These are phyloP conservation scores for Masnerella sp. DNA, from an alignment of 2,888 invertebrate species.

Conservation along the genomic window DNA sequence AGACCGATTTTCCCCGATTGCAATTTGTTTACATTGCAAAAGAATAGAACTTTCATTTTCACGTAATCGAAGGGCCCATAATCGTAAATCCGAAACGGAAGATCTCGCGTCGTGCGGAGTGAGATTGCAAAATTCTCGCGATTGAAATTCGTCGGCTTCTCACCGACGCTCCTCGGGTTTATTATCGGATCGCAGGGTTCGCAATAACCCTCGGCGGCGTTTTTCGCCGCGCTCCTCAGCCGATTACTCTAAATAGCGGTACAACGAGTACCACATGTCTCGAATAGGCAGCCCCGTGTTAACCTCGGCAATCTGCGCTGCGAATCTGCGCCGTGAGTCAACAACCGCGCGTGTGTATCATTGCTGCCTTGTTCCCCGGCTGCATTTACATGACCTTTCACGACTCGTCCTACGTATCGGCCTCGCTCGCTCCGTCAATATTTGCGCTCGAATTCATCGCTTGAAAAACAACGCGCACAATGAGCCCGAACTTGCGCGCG, in stretches of 20 bases:
- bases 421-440: constrained; percentile 41
- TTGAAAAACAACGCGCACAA: constrained; percentile 33
- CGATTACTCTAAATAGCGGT: constrained; percentile 60
- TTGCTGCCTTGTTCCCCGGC: constrained; percentile 36
- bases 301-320: constrained; percentile 52
- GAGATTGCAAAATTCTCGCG: too few relatives aligned
- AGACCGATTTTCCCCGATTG: too few relatives aligned
- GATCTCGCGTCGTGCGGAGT: too few relatives aligned
- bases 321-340: constrained; percentile 54
- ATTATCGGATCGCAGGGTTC: constrained; percentile 30
- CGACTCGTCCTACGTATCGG: constrained; percentile 46
- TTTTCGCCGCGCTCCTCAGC: constrained; percentile 31
- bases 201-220: constrained; percentile 28
- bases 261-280: constrained; percentile 59
- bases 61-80: background rate
- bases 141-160: constrained; percentile 17
- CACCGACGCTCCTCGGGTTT: constrained; percentile 5
- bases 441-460: constrained; percentile 44
- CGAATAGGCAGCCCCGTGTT: constrained; percentile 58
- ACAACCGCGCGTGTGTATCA: constrained; percentile 58
- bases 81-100: constrained; percentile 1
- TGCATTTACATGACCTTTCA: constrained; percentile 59
- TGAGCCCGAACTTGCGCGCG: constrained; percentile 36
- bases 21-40: too few relatives aligned
- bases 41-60: background rate